Evolutionary conservation across 35 echinoderm and acorn worm genomes (phyloP).

Genomic region (Apostichopus californicus): DNA sequence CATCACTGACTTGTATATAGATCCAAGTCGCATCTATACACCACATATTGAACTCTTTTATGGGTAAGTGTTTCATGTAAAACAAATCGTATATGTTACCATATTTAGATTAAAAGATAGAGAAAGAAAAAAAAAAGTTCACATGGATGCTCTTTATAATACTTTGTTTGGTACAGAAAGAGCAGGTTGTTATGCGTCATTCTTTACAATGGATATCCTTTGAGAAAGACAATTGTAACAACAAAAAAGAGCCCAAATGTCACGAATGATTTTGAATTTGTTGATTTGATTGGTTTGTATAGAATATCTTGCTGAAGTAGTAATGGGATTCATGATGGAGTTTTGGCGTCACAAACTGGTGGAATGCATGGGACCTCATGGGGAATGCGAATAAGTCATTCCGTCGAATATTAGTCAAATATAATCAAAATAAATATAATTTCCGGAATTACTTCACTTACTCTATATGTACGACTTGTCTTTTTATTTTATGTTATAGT

Average conservation of each 20-base stretch:
- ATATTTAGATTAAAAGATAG: not conserved
- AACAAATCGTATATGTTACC: too few relatives aligned
- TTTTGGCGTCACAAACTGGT: not conserved
- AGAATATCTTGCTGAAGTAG: not conserved
- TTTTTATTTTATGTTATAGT: not conserved
- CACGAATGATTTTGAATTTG: too few relatives aligned
- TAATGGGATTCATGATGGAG: not conserved
- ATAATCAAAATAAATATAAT: not conserved
- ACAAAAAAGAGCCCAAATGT: too few relatives aligned
- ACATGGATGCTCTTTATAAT: not conserved
- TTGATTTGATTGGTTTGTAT: too few relatives aligned
- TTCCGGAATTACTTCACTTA: not conserved
- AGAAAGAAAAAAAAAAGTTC: not conserved
- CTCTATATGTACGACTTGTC: not conserved
- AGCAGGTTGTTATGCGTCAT: too few relatives aligned
- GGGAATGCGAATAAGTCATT: not conserved
- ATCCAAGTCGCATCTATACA: not conserved
- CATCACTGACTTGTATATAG: not conserved
- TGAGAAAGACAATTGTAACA: too few relatives aligned
- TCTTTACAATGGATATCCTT: too few relatives aligned
- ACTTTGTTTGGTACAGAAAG: not conserved
- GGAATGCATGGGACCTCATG: not conserved
- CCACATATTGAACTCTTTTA: slow-evolving; percentile 2
- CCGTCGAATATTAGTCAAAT: not conserved
- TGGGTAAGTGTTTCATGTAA: not conserved